Base-by-base conservation (phyloP, 2,888 invertebrate genomes). In the Epinotia demarniana region DNA sequence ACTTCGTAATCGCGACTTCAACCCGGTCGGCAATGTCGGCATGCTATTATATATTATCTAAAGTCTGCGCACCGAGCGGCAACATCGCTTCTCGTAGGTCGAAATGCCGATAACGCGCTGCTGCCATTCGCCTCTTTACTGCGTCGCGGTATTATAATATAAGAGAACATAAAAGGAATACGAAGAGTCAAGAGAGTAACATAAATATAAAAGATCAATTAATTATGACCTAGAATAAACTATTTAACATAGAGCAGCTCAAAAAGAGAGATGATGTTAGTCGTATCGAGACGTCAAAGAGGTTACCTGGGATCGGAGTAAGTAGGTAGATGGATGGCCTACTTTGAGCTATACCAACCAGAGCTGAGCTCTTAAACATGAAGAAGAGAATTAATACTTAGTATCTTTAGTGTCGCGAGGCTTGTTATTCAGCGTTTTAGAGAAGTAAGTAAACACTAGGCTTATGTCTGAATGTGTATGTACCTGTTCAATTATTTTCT, bases 31-130 rank as follows among this genome's bases (percentile, higher is more conserved):
- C 60, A 61, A 60, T 46, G 43, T 19, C 63, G 66, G 33, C 60
- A 61, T 75, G 75, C 71, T 72, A 75, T 75, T 66, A 75, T 75
- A 67, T 72, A 75, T 75, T 66, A 75, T 75, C 75, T 75, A 64
- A 60, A 53, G 75, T 49, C 68, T 64, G 75, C 1, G 73, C 73
- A 62, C 75, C 27, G 67, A 75, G 61, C 60, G 73, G 73, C 73
- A 73, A 77, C 69, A 46, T 61, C 64, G 73, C 73, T 64, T 53
- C 43, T 46, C 63, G 69, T 49, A 67, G 61, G 33, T 69, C 78
- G 77, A 73, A 79, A 71, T 73, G 55, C 73, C 72, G 76, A 69
- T 70, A 72, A 73, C 71, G 84, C 82, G 82, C 79, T 80, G 83
- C 83, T 84, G 85, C 82, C 80, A 78, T 76, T 72, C 77, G 79